Conservation (phyloP, 2,113 vertebrate genomes). For the Puffinus mauretanicus region DNA sequence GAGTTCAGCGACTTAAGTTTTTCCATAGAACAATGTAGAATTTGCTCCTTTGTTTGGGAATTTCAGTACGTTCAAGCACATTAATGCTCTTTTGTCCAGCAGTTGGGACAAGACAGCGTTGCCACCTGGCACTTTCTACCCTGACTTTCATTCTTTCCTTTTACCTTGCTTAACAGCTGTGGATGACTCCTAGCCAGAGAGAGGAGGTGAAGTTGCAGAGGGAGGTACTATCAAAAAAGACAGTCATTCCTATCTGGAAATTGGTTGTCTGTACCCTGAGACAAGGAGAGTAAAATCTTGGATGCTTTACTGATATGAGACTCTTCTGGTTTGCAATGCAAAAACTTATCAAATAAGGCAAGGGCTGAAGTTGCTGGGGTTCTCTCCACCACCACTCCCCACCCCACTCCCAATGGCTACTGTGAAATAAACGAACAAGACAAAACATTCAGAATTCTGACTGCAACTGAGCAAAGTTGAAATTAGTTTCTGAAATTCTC, state of each 20-base stretch:
- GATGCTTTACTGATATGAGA: background rate
- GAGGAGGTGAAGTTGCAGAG: background rate
- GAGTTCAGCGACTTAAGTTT: background rate
- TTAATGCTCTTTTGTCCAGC: background rate
- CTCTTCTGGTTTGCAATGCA: background rate
- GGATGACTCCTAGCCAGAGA: background rate
- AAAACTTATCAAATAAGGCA: background rate
- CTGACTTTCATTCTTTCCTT: background rate
- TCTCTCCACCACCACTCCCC: background rate
- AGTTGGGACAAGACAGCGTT: background rate
- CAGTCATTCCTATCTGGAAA: background rate
- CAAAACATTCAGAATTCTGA: background rate
- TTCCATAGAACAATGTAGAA: background rate
- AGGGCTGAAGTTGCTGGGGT: background rate
- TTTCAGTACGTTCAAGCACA: background rate
- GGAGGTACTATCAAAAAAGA: background rate
- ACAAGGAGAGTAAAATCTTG: background rate
- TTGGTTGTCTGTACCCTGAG: background rate
- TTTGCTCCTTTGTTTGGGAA: background rate
- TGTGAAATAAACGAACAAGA: background rate
- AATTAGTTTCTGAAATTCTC: background rate
- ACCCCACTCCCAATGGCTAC: background rate
- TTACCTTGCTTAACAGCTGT: background rate
- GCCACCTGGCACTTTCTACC: background rate
- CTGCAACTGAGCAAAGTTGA: background rate